phyloP scores from a whole-genome alignment of 2,797 vertebrate genomes.

The Delichon dasypus region DNA sequence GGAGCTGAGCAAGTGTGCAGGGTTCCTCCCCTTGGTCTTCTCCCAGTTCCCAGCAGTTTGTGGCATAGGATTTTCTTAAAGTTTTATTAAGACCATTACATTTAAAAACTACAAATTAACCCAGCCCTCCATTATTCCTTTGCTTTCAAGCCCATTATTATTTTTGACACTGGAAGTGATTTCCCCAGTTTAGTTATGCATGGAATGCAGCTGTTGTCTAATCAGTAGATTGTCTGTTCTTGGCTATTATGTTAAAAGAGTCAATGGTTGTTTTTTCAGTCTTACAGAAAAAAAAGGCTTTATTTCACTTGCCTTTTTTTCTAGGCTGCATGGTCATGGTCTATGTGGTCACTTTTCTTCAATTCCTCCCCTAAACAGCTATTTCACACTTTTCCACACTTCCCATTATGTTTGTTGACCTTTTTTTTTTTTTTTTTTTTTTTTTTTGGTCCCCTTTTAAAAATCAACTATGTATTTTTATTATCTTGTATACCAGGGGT shows the following conservation, averaged over 20 bases:
- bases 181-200: neutral
- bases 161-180: neutral
- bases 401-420: neutral
- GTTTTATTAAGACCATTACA: neutral
- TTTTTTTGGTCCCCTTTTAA: neutral
- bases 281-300: neutral
- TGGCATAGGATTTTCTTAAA: neutral
- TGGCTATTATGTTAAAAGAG: neutral
- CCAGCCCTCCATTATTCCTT: neutral
- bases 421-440: neutral
- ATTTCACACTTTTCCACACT: neutral
- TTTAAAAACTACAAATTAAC: neutral
- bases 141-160: neutral
- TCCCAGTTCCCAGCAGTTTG: neutral
- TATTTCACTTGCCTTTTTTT: neutral
- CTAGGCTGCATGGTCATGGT: neutral
- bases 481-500: neutral
- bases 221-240: neutral
- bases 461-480: neutral
- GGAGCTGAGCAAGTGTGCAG: neutral
- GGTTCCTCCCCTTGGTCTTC: neutral
- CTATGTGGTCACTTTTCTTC: neutral
- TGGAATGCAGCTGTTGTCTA: neutral
- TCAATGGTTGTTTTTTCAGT: neutral
- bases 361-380: neutral